These are phyloP conservation scores for Triplophysa rosa DNA, from an alignment of 2,113 vertebrate species.

Conservation along the genomic window DNA sequence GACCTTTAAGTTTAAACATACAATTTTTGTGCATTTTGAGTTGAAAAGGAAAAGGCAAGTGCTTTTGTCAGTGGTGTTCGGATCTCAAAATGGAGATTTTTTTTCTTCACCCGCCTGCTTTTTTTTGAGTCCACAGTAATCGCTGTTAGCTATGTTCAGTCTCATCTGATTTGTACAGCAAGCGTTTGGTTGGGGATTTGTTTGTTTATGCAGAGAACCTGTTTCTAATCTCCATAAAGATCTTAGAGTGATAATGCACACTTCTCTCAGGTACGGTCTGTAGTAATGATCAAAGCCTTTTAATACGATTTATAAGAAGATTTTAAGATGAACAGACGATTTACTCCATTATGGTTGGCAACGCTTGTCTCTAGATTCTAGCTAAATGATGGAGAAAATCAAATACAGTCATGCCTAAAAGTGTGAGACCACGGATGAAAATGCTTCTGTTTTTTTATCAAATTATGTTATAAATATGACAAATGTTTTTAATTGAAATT, in stretches of 20 bases:
- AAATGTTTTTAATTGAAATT: too few species aligned
- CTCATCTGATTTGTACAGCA: slow-evolving; percentile 33
- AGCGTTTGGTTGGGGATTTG: slow-evolving; percentile 31
- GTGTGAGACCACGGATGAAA: not conserved
- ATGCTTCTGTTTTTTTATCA: not conserved
- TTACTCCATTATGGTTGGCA: not conserved
- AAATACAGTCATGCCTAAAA: not conserved
- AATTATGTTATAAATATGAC: not conserved
- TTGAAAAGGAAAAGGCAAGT: not conserved
- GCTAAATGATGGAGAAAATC: not conserved
- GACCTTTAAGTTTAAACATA: not conserved
- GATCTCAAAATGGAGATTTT: not conserved
- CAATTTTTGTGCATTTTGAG: not conserved
- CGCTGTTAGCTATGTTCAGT: slow-evolving; percentile 20
- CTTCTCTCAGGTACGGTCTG: slow-evolving; percentile 47
- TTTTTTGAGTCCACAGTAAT: slow-evolving; percentile 35
- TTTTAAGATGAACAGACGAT: not conserved
- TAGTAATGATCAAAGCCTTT: slow-evolving; percentile 49
- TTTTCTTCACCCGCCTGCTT: not conserved
- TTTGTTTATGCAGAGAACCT: slow-evolving; percentile 39
- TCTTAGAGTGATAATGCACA: slow-evolving; percentile 44
- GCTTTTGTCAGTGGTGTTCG: not conserved
- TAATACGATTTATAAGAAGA: slow-evolving; percentile 44
- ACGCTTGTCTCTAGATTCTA: not conserved
- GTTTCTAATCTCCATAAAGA: slow-evolving; percentile 47